phyloP scores from a whole-genome alignment of 2,888 invertebrate species.

The Ormyrus thymus region DNA sequence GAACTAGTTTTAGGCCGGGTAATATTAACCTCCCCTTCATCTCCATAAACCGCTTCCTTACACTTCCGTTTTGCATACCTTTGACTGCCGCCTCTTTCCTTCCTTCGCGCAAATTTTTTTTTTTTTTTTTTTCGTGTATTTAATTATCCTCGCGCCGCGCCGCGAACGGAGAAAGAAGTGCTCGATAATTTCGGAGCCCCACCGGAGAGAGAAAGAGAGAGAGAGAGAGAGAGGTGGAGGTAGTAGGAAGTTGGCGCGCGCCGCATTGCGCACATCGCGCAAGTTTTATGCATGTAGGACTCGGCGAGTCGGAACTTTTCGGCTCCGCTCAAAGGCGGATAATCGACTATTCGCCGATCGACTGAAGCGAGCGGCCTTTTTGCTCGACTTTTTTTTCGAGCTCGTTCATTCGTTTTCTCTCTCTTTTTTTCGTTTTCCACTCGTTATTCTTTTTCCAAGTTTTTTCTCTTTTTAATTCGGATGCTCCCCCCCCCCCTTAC shows the following conservation, averaged over 20 bases:
- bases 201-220: too few relatives aligned
- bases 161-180: neutral
- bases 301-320: slow-evolving; percentile 40
- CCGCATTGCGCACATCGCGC: slow-evolving; percentile 23
- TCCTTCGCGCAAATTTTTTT: neutral
- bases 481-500: neutral
- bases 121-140: slow-evolving; percentile 3
- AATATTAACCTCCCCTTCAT: slow-evolving; percentile 35
- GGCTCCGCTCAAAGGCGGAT: slow-evolving; percentile 40
- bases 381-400: slow-evolving; percentile 3
- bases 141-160: slow-evolving; percentile 5
- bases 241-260: neutral
- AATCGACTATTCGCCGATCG: slow-evolving; percentile 47
- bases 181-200: too few relatives aligned
- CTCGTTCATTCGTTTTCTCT: neutral
- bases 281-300: neutral
- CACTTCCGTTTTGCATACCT: slow-evolving; percentile 41
- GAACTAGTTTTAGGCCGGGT: slow-evolving; percentile 6
- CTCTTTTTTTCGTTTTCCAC: slow-evolving; percentile 21
- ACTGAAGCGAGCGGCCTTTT: slow-evolving; percentile 1
- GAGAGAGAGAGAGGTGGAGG: too few relatives aligned
- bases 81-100: slow-evolving; percentile 22
- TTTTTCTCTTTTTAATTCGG: slow-evolving; percentile 27
- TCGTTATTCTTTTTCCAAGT: neutral
- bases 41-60: slow-evolving; percentile 36